These are phyloP conservation scores for Vultur gryphus DNA, from an alignment of 2,797 vertebrate genomes.

Conservation along the genomic window DNA sequence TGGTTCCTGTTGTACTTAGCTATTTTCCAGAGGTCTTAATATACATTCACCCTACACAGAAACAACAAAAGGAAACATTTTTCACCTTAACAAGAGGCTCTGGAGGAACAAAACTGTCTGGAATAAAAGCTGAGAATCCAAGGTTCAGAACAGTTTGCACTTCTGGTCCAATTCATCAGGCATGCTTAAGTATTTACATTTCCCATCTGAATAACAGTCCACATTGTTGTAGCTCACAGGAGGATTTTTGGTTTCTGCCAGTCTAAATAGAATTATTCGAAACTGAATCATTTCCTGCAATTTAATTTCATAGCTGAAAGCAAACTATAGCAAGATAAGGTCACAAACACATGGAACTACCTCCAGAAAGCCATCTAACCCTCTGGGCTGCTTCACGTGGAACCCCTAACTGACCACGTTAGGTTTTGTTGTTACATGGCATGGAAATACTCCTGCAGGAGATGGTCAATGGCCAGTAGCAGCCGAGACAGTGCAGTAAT, in stretches of 20 bases:
- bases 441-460: conserved; percentile 42
- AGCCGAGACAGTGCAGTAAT: neutral
- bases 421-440: conserved; percentile 26
- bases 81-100: conserved; percentile 49
- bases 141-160: conserved; percentile 3
- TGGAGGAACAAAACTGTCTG: conserved; percentile 34
- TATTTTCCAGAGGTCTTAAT: neutral
- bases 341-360: conserved; percentile 51
- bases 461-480: conserved; percentile 31
- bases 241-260: conserved; percentile 62
- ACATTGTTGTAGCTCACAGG: conserved; percentile 54
- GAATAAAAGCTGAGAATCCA: conserved; percentile 7
- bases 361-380: conserved; percentile 51
- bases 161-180: conserved; percentile 37
- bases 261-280: conserved; percentile 68
- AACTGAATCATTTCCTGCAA: conserved; percentile 73
- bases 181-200: conserved; percentile 50
- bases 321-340: conserved; percentile 66
- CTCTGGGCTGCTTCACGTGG: conserved; percentile 23
- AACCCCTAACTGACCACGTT: conserved; percentile 38
- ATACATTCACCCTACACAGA: neutral
- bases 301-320: conserved; percentile 70
- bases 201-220: conserved; percentile 47
- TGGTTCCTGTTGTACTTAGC: conserved; percentile 13
- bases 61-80: conserved; percentile 47